Evolutionary conservation across 2,888 invertebrate genomes (phyloP), one percentile per base, ranked within the genome.

Genomic region (Xanthorhoe designata): DNA sequence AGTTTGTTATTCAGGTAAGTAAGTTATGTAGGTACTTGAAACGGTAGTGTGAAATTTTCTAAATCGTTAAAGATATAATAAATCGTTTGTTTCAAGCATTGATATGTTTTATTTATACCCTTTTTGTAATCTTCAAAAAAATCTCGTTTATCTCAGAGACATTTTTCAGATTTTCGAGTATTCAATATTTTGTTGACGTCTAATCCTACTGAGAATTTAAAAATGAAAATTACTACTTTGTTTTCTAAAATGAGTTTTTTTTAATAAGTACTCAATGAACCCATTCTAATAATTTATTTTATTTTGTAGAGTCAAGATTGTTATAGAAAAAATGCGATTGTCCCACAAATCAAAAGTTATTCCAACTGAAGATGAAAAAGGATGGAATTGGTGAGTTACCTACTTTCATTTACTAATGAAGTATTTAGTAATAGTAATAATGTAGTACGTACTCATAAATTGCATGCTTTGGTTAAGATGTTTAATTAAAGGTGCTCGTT

Each of bases 81-180:
- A 89, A 90, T 82, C 78, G 85, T 85, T 88, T 89, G 84, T 87
- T 88, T 86, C 85, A 86, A 87, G 83, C 71, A 68, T 29, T 50
- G 3, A 0, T 15, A 70, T 58, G 35, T 52, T 42, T 66, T 55
- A 75, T 73, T 81, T 81, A 13, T 59, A 17, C 58, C 57, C 24
- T 32, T 1, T 54, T 52, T 19, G n/a, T 50, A 13, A 3, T 17
- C 2, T 15, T 47, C 0, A 13, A 42, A 42, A 42, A 13, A 13
- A 13, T 4, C 13, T 1, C 13, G 0, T 13, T 0, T 9, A 13
- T 42, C 0, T 42, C 0, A 42, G 0, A 13, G 2, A 32, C 38
- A 13, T 42, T 1, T 42, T 2, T 42, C 38, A 42, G 13, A 42
- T 38, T 2, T 38, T 38, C 13, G 13, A 5, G 13, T 10, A 13